phyloP scores from a whole-genome alignment of 2,797 vertebrate species.

The Melanotaenia trifasciata region DNA sequence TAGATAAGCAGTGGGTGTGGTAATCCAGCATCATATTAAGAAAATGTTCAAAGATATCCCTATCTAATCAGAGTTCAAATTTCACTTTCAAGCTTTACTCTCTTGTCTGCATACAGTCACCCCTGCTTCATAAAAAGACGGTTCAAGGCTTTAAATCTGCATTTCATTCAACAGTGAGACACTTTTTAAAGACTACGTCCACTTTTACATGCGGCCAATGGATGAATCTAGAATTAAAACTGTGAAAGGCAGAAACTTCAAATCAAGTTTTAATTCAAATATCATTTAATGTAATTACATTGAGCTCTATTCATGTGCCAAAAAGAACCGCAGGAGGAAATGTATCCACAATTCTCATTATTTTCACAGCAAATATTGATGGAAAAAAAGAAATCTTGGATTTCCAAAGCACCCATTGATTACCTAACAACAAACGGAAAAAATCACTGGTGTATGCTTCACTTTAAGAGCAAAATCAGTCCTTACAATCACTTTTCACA shows the following conservation, averaged over 20 bases:
- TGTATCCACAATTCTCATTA: not conserved
- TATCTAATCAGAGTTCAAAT: not conserved
- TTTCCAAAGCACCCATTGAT: conserved; percentile 53
- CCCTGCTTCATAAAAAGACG: not conserved
- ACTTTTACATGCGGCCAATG: not conserved
- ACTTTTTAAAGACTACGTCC: not conserved
- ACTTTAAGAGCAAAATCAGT: conserved; percentile 24
- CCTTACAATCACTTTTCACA: conserved; percentile 25
- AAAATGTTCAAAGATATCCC: not conserved
- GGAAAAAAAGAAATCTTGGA: conserved; percentile 19
- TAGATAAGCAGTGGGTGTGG: not conserved
- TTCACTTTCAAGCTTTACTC: not conserved
- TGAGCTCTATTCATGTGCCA: conserved; percentile 47
- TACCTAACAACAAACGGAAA: conserved; percentile 31
- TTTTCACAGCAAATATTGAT: conserved; percentile 20
- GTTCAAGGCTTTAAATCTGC: not conserved
- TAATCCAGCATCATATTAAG: not conserved
- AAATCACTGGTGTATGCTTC: conserved; percentile 4
- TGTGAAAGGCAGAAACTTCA: not conserved
- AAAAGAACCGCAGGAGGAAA: conserved; percentile 21
- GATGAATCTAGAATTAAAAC: not conserved
- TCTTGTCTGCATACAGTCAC: not conserved
- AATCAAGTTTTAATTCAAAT: conserved; percentile 54
- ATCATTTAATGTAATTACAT: conserved; percentile 45
- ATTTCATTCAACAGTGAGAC: not conserved